Conservation (phyloP, 2,888 invertebrate genomes). For the Cordilura impudica region DNA sequence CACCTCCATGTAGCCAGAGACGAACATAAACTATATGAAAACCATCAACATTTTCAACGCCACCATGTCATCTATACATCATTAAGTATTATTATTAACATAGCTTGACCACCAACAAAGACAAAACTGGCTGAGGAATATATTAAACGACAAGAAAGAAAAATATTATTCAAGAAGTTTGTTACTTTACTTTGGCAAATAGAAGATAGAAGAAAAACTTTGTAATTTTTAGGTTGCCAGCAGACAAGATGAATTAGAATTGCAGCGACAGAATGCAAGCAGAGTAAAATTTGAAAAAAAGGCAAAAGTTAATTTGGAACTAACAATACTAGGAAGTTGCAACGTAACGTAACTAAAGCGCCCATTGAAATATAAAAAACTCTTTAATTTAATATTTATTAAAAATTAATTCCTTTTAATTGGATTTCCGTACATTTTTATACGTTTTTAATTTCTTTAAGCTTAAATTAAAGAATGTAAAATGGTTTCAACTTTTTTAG, state of each 20-base stretch:
- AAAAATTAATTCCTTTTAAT: not conserved
- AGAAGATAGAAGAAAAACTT: not conserved
- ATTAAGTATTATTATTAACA: constrained; percentile 51
- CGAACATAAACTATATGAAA: constrained; percentile 20
- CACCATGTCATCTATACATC: constrained; percentile 56
- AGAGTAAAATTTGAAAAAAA: no score
- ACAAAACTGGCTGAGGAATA: not conserved
- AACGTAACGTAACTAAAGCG: no score
- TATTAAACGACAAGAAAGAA: not conserved
- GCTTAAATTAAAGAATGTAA: no score
- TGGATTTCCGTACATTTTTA: no score
- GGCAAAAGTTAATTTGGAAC: no score
- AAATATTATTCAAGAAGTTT: constrained; percentile 18
- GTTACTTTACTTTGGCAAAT: not conserved
- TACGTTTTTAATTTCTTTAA: no score
- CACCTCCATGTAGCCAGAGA: constrained; percentile 10
- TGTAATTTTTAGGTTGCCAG: no score
- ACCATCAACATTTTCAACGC: constrained; percentile 54
- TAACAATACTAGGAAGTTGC: no score
- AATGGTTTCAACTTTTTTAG: no score
- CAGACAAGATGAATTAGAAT: no score
- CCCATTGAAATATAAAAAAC: not conserved
- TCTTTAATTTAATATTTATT: not conserved
- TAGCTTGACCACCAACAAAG: constrained; percentile 54
- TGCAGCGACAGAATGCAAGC: no score